Conservation (phyloP, 2,888 invertebrate species). For the Leptura quadrifasciata region DNA sequence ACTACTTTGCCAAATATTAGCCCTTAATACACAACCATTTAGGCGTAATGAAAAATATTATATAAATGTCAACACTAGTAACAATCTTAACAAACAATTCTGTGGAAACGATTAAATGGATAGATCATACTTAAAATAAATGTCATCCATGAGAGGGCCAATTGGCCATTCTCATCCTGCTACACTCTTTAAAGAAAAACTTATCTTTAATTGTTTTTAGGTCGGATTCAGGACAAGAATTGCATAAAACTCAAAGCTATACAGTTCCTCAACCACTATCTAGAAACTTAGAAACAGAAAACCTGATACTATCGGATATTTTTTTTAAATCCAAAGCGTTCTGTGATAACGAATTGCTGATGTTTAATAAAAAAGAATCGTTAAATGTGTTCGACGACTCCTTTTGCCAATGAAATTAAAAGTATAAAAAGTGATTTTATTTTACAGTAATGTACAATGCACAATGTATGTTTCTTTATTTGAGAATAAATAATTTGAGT, state of each 20-base stretch:
- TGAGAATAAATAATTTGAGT: conserved; percentile 29
- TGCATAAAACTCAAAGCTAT: not conserved
- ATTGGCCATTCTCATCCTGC: too few relatives aligned
- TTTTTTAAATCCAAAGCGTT: conserved; percentile 56
- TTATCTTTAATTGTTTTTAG: not conserved
- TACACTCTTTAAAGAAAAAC: too few relatives aligned
- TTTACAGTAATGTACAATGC: conserved; percentile 36
- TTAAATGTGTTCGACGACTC: not conserved
- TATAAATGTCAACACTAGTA: too few relatives aligned
- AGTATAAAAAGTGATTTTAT: conserved; percentile 23
- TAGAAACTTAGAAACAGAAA: conserved; percentile 46
- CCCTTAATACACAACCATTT: too few relatives aligned
- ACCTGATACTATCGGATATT: conserved; percentile 54
- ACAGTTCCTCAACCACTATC: conserved; percentile 3
- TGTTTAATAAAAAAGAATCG: conserved; percentile 39
- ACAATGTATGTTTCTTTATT: not conserved
- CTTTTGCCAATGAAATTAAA: not conserved
- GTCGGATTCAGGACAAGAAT: not conserved
- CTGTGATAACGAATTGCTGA: conserved; percentile 45
- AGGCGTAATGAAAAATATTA: too few relatives aligned
- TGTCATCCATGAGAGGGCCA: too few relatives aligned
- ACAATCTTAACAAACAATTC: too few relatives aligned
- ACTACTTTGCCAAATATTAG: too few relatives aligned
- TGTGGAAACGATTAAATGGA: too few relatives aligned
- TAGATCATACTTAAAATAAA: too few relatives aligned